Base-by-base conservation (phyloP, 2,797 vertebrate species). In the Siniperca scherzeri region DNA sequence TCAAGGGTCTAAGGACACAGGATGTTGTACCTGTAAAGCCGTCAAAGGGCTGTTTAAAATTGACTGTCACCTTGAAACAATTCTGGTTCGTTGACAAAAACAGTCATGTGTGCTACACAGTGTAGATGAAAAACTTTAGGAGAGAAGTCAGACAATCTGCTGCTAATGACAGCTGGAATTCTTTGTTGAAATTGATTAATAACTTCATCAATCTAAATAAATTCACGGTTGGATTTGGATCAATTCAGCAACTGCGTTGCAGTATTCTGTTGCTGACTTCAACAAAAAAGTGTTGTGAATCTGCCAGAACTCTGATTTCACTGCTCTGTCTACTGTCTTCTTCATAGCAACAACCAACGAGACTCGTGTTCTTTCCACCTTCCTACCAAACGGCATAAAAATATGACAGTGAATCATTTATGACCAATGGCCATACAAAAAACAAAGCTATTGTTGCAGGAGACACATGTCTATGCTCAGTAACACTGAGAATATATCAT, bases 191-290 rank as follows among this genome's bases (percentile, higher is more conserved):
- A 17, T 6, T 30, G 27, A 71, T 74, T 30, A 74, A 70, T 83
- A 55, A 74, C 40, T 74, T 79, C 68, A 66, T 75, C 53, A 36
- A 70, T 78, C 77, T 59, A 12, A 83, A 38, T 65, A n/a, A 42
- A 66, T 75, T 62, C 25, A 46, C 42, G 19, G 59, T 40, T 59
- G 61, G 44, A 66, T 40, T 46, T 36, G 50, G 60, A 71, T 65
- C 60, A 17, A 9, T 73, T 72, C 30, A 40, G 27, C 2, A 50
- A 10, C 10, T 42, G 40, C 3, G 40, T 42, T 42, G 40, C 40
- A 13, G 12, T 42, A 9, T 42, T 42, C 40, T 42, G 40, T 42
- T 13, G 40, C 11, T 12, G 40, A 12, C 40, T 42, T 42, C 40
- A 42, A 11, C 40, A 2, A 12, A 12, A 42, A 36, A 13, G 55